Conservation (phyloP, 2,797 vertebrate genomes). For the Enteromius afrohamiltoni region DNA sequence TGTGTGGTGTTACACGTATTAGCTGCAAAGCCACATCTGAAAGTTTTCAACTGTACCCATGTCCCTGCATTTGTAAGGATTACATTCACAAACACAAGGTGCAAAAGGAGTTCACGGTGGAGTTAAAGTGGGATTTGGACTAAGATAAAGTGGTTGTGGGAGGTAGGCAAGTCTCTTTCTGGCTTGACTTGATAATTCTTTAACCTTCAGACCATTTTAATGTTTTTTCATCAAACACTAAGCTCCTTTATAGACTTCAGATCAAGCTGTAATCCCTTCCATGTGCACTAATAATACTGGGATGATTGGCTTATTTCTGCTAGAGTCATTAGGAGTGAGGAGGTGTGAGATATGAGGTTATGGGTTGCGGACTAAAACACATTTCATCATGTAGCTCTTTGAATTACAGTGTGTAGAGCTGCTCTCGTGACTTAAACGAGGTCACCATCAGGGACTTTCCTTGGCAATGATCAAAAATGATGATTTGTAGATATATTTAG, state of each 20-base stretch:
- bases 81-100: conserved; percentile 59
- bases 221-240: conserved; percentile 72
- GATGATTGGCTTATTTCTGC: conserved; percentile 61
- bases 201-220: conserved; percentile 65
- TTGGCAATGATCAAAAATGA: conserved; percentile 26
- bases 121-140: conserved; percentile 66
- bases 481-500: not conserved
- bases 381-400: conserved; percentile 7
- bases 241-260: conserved; percentile 68
- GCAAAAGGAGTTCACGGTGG: conserved; percentile 73
- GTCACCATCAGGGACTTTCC: conserved; percentile 22
- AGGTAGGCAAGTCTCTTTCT: conserved; percentile 67
- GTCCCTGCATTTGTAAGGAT: conserved; percentile 36
- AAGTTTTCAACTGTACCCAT: conserved; percentile 25
- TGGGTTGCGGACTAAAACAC: conserved; percentile 20
- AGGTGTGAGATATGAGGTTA: conserved; percentile 47
- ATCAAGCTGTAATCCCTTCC: conserved; percentile 76
- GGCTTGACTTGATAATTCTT: conserved; percentile 69
- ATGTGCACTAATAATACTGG: conserved; percentile 77
- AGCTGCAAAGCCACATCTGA: conserved; percentile 22
- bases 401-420: conserved; percentile 18
- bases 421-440: conserved; percentile 22
- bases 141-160: conserved; percentile 66
- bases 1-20: conserved; percentile 39
- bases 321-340: conserved; percentile 51